A percentile compares a stretch with the other conserved stretches of the same genome.
Conservation (phyloP, 2,797 vertebrate species). For the Gymnothorax javanicus region DNA sequence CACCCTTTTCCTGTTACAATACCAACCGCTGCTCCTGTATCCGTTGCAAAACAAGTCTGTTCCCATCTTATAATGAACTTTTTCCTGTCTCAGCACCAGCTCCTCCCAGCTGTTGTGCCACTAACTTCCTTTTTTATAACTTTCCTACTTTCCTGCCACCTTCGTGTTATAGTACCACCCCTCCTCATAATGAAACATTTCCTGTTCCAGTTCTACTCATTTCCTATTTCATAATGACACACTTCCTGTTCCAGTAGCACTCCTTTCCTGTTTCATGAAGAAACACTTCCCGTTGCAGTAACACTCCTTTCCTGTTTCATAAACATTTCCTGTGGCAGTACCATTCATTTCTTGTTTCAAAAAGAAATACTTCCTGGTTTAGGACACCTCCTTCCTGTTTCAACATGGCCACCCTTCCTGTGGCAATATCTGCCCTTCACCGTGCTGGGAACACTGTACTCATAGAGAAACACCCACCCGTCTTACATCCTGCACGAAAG, state of each 20-base stretch:
- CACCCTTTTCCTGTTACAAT: too few relatives aligned
- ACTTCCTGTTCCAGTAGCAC: background rate
- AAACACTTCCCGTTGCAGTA: background rate
- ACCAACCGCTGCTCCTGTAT: too few relatives aligned
- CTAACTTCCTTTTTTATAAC: too few relatives aligned
- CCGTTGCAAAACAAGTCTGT: too few relatives aligned
- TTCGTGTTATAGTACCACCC: background rate
- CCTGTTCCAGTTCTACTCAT: background rate
- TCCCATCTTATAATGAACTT: too few relatives aligned
- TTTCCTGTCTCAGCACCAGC: too few relatives aligned
- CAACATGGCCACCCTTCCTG: too few relatives aligned
- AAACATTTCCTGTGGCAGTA: background rate
- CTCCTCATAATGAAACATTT: background rate
- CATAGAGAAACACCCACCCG: constrained; percentile 40
- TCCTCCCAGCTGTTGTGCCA: too few relatives aligned
- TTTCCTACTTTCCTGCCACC: too few relatives aligned
- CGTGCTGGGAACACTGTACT: constrained; percentile 25
- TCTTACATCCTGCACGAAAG: constrained; percentile 45
- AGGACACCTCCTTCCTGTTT: too few relatives aligned
- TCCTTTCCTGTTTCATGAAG: background rate
- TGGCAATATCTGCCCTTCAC: constrained; percentile 27
- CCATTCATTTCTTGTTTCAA: background rate
- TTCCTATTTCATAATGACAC: background rate
- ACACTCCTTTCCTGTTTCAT: background rate
- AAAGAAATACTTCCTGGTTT: background rate